Conservation (phyloP, 2,113 vertebrate genomes). For the Poecile atricapillus region DNA sequence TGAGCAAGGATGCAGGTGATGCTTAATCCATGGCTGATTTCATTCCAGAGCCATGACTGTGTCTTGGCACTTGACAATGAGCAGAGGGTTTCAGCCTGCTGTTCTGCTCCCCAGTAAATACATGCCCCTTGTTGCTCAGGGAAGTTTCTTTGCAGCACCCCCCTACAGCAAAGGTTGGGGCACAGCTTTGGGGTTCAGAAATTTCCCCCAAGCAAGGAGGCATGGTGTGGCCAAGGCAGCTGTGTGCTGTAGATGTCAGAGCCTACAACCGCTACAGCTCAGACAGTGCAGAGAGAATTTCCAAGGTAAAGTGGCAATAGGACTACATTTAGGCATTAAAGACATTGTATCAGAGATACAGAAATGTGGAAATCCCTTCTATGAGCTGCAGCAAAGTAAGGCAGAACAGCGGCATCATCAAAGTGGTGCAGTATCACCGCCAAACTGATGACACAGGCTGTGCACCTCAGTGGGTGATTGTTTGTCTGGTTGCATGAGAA, state of each 20-base stretch:
- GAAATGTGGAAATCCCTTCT: neutral
- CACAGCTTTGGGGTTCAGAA: neutral
- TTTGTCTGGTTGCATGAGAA: neutral
- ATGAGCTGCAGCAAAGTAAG: neutral
- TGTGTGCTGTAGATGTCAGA: neutral
- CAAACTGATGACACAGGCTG: neutral
- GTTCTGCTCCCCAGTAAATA: neutral
- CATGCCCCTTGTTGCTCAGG: rapidly evolving
- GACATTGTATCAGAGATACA: neutral
- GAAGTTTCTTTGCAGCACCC: rapidly evolving
- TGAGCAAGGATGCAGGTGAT: neutral
- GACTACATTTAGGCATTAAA: neutral
- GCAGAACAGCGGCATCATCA: neutral
- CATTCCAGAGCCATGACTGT: neutral
- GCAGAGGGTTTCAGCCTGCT: neutral
- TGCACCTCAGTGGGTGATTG: neutral
- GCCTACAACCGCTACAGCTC: rapidly evolving
- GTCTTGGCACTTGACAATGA: neutral
- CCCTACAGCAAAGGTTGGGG: neutral
- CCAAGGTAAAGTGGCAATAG: too few species aligned
- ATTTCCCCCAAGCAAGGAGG: neutral
- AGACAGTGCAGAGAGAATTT: neutral
- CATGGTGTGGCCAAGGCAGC: neutral
- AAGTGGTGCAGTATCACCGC: neutral
- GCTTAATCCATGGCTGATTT: neutral